These are phyloP conservation scores for Gallinago media DNA, from an alignment of 2,113 vertebrate species.

Conservation along the genomic window DNA sequence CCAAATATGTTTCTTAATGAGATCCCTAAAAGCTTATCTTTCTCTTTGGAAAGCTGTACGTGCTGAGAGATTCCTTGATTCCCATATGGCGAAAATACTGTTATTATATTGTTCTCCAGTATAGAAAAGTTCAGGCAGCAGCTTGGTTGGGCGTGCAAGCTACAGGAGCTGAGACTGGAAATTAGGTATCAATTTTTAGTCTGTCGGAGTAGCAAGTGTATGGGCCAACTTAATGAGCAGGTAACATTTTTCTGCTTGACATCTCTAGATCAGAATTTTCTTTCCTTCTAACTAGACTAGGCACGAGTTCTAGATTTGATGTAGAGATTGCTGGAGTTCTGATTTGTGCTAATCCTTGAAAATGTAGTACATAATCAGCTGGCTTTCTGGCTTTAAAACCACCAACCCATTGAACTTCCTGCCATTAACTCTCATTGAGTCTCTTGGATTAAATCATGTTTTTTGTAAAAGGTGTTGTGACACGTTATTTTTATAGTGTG, in stretches of 20 bases:
- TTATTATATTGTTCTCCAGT: not conserved
- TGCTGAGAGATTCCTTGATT: not conserved
- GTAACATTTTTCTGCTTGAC: not conserved
- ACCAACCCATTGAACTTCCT: not conserved
- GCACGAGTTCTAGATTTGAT: not conserved
- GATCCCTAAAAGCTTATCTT: not conserved
- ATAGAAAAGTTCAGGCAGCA: fast-evolving
- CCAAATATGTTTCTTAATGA: not conserved
- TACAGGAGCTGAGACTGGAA: not conserved
- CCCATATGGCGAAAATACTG: not conserved
- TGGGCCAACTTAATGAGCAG: not conserved
- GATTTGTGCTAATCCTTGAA: not conserved
- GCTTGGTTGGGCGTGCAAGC: not conserved
- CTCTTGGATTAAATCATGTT: not conserved
- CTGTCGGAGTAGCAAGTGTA: not conserved
- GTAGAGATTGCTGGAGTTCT: not conserved
- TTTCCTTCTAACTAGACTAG: not conserved
- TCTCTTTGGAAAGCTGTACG: not conserved
- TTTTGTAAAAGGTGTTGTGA: not conserved
- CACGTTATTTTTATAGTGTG: not conserved
- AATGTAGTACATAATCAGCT: not conserved
- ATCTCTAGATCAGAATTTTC: not conserved
- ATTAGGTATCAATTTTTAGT: not conserved
- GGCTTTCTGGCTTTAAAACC: not conserved
- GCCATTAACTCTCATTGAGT: not conserved